Conservation (phyloP, 2,113 vertebrate genomes). For the Labeo catla region DNA sequence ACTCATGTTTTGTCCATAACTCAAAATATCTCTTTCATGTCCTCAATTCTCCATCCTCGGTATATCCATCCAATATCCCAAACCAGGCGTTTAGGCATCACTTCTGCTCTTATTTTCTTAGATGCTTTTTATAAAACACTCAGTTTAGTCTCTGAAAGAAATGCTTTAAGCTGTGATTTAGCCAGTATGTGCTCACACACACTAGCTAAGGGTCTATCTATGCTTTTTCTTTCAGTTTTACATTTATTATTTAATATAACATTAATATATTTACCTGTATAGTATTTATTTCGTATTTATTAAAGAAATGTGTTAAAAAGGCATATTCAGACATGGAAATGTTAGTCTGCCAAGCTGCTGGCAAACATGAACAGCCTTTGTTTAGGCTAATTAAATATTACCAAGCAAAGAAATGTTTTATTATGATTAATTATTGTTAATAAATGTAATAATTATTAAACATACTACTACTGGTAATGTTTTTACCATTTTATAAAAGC, state of each 20-base stretch:
- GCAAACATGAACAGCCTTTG: background rate
- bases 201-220: background rate
- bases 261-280: no score
- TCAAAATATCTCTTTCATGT: background rate
- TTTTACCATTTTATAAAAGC: background rate
- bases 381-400: background rate
- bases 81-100: slow-evolving; percentile 1
- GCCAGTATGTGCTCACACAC: background rate
- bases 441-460: background rate
- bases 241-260: background rate
- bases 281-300: no score
- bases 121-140: background rate
- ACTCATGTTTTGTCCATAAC: slow-evolving; percentile 31
- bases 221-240: background rate
- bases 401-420: background rate
- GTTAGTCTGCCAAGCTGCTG: background rate
- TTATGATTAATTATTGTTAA: background rate
- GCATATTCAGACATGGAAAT: background rate
- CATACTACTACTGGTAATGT: background rate
- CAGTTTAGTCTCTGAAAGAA: background rate
- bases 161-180: background rate
- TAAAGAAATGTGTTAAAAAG: background rate
- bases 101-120: background rate
- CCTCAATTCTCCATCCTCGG: slow-evolving; percentile 17
- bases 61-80: slow-evolving; percentile 27